Base-by-base conservation (phyloP, 2,888 invertebrate genomes). In the Agonopterix arenella region DNA sequence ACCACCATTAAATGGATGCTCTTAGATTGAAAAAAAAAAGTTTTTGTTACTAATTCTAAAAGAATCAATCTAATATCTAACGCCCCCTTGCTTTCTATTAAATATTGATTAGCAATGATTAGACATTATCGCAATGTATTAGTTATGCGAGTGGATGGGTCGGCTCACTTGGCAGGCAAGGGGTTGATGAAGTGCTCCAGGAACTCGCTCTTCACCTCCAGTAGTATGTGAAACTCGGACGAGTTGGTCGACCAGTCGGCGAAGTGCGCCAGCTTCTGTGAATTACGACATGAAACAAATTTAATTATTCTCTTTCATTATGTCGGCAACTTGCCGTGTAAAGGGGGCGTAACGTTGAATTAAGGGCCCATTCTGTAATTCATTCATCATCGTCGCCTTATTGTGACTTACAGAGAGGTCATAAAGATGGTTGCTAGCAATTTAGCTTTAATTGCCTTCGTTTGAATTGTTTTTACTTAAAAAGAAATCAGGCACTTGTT, bases 231-330 rank as follows among this genome's bases (percentile, higher is more conserved):
- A 70, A 92, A 94, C 75, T 94, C 94, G 16, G 93, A 91, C 40
- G 93, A 93, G 77, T 93, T 93, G 58, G 86, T 89, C 48, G 93
- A 93, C 94, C 94, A 94, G 74, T 94, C 94, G 45, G 94, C 93
- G 72, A 94, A 94, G 78, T 94, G 93, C 51, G 93, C 91, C 67
- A 94, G 80, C 71, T 89, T 86, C 91, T 92, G 84, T 56, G 73
- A 82, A 70, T 64, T 59, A 67, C 57, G 50, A 62, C 52, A 58
- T 57, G 55, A 64, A 70, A 68, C 58, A 60, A 62, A 69, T 73
- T 75, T 73, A 69, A 73, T 74, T 68, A 69, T 68, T 66, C 68
- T 55, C 63, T 48, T 48, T 36, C 36, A 44, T 37, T 48, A 48
- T 18, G 13, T 11, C 37, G 46, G 28, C 28, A 28, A 11, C 46